Conservation (phyloP, 2,888 invertebrate species). For the Dryomyza anilis region DNA sequence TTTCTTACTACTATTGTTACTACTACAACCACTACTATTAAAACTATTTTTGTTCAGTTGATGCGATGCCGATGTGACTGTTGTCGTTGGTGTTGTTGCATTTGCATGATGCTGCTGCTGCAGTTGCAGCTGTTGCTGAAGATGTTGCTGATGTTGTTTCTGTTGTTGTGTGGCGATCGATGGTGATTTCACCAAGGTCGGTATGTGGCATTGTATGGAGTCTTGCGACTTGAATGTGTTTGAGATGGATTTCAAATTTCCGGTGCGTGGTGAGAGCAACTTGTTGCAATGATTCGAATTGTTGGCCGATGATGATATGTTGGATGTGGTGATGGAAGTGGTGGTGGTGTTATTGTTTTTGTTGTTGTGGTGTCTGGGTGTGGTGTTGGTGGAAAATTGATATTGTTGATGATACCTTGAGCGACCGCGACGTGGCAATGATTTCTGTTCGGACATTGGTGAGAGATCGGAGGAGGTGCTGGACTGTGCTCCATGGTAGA, state of each 20-base stretch:
- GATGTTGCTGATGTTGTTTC: constrained; percentile 50
- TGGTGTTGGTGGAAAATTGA: constrained; percentile 63
- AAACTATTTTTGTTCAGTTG: constrained; percentile 27
- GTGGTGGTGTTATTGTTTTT: constrained; percentile 45
- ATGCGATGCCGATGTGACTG: constrained; percentile 17
- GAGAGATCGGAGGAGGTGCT: constrained; percentile 79
- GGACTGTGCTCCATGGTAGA: constrained; percentile 76
- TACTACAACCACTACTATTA: constrained; percentile 48
- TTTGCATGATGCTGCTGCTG: constrained; percentile 22
- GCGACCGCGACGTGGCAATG: constrained; percentile 73
- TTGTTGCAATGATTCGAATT: constrained; percentile 45
- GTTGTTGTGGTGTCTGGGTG: constrained; percentile 63
- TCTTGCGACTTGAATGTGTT: constrained; percentile 61
- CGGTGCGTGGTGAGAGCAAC: constrained; percentile 60
- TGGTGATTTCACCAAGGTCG: constrained; percentile 59
- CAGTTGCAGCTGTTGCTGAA: constrained; percentile 40
- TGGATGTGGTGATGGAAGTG: constrained; percentile 40
- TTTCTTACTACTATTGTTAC: constrained; percentile 44
- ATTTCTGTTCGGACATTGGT: constrained; percentile 79
- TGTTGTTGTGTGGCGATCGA: constrained; percentile 56
- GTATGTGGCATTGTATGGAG: constrained; percentile 60
- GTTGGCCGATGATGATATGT: constrained; percentile 43
- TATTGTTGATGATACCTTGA: constrained; percentile 68
- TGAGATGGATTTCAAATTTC: constrained; percentile 59
- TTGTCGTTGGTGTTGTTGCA: constrained; percentile 17